These are phyloP conservation scores for Odontocerum albicorne DNA, from an alignment of 2,888 invertebrate genomes.

Conservation along the genomic window DNA sequence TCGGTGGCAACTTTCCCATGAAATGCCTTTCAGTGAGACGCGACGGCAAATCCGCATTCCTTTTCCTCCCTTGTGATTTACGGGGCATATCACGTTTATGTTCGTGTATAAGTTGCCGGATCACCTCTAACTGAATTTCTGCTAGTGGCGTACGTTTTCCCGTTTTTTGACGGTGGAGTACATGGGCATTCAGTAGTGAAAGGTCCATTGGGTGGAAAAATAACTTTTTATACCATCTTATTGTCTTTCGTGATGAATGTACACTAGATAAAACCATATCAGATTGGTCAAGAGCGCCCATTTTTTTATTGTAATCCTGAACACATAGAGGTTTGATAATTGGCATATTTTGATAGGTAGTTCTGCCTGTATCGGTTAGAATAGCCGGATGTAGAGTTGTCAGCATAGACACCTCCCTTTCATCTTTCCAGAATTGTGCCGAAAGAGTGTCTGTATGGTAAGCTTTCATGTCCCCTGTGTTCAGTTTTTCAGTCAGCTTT, in stretches of 20 bases:
- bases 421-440: conserved; percentile 11
- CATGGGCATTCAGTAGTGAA: conserved; percentile 12
- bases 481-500: conserved; percentile 11
- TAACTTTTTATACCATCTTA: conserved; percentile 11
- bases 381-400: conserved; percentile 10
- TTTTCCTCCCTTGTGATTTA: too few relatives aligned
- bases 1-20: too few relatives aligned
- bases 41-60: too few relatives aligned
- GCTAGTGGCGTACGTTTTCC: too few relatives aligned
- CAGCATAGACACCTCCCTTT: conserved; percentile 4
- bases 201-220: conserved; percentile 13
- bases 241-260: neutral
- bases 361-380: neutral
- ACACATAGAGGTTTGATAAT: conserved; percentile 4
- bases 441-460: conserved; percentile 1
- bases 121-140: too few relatives aligned
- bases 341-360: neutral
- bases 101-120: too few relatives aligned
- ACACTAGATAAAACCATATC: conserved; percentile 9
- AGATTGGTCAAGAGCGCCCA: conserved; percentile 9
- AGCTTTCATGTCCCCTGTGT: neutral
- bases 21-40: too few relatives aligned
- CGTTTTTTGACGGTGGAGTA: neutral
- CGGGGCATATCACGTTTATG: too few relatives aligned
- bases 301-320: conserved; percentile 7